Evolutionary conservation across 2,113 vertebrate genomes (phyloP), one percentile per base, ranked within the genome.

Genomic region (Seriola aureovittata): DNA sequence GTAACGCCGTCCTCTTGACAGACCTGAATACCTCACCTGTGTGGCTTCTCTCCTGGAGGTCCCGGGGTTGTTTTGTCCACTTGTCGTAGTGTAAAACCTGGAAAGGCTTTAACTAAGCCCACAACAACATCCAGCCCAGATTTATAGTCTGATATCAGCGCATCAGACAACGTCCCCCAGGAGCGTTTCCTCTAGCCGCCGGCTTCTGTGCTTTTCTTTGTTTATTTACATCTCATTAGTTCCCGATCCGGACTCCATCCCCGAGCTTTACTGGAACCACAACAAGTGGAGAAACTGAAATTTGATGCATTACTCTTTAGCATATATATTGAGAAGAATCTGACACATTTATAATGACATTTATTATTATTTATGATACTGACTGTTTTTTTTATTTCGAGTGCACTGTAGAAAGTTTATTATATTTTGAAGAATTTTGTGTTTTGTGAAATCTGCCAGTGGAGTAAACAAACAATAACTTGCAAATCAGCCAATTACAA

Each of bases 1-100:
- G 48, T 50, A 42, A 25, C 42, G 8, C 40, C 1, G 25, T 13
- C 42, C 62, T 66, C 40, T 42, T 11, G 40, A 42, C 55, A 50
- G 25, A 63, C 38, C 8, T 21, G 79, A 13, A 13, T 12, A 38
- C 34, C 58, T 57, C 48, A 67, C 84, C 80, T 65, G 57, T 59
- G 78, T 77, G 71, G 29, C 69, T 62, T 67, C 77, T 38, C 69
- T 86, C 59, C 50, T 36, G 81, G 83, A 84, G 77, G 88, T 89
- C 73, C 42, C 17, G 42, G n/a, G 59, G 25, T 75, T 70, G 65
- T 89, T 80, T 71, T 40, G 44, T 54, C 42, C 42, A 48, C 34
- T 60, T 58, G 58, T 81, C 71, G 50, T 71, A 66, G 75, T 89
- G 83, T 42, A 44, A 76, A 85, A 46, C 63, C 81, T 77, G 44